phyloP scores from a whole-genome alignment of 2,113 vertebrate genomes.

The Dicentrarchus labrax region DNA sequence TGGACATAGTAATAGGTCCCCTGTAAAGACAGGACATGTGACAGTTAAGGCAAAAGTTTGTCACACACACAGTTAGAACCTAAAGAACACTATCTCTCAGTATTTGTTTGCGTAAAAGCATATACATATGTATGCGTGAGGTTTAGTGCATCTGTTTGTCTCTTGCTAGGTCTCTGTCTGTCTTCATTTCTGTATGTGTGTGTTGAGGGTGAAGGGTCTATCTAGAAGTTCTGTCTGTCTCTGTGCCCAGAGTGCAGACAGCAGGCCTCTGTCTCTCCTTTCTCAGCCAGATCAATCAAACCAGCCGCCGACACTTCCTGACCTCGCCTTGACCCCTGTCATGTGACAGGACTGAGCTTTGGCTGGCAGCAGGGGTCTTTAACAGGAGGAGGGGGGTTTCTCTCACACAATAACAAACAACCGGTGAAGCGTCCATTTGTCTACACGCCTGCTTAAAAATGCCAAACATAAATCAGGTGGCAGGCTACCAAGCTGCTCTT shows the following conservation, averaged over 20 bases:
- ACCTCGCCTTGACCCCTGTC: conserved; percentile 77
- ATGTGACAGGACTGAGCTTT: conserved; percentile 70
- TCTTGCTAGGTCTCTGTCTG: conserved; percentile 7
- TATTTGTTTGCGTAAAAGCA: too few relatives aligned
- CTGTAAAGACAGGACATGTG: conserved; percentile 77
- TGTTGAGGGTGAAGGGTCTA: conserved; percentile 2
- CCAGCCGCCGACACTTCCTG: conserved; percentile 70
- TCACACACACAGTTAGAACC: neutral
- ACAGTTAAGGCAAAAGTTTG: conserved; percentile 21
- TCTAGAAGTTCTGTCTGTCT: conserved; percentile 48
- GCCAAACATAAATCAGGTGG: conserved; percentile 78
- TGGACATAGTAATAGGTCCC: conserved; percentile 88
- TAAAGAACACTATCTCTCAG: too few relatives aligned
- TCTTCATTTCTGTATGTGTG: conserved; percentile 2
- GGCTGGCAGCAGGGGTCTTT: conserved; percentile 64
- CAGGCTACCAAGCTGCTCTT: conserved; percentile 77
- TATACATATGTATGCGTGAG: conserved; percentile 1
- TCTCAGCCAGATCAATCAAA: conserved; percentile 85
- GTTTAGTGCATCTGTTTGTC: conserved; percentile 18
- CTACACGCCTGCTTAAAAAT: conserved; percentile 67
- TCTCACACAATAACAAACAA: conserved; percentile 73
- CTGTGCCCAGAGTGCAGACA: conserved; percentile 64
- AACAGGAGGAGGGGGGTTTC: conserved; percentile 22
- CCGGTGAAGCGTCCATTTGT: conserved; percentile 70
- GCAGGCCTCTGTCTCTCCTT: conserved; percentile 66